phyloP scores from a whole-genome alignment of 2,113 vertebrate species.

The Eptesicus fuscus region DNA sequence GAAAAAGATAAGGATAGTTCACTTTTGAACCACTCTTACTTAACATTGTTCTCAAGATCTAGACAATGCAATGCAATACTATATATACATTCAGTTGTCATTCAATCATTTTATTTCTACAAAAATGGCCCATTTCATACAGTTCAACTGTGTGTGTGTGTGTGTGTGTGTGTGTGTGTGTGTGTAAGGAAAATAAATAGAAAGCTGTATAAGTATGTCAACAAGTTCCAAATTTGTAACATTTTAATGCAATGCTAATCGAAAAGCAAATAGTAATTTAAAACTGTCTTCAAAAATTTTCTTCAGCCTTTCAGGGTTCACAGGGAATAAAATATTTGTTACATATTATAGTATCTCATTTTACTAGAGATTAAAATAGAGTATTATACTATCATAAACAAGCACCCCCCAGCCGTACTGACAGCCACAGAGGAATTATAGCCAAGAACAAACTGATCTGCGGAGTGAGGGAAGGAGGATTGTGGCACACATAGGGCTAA shows the following conservation, averaged over 20 bases:
- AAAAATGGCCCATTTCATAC: background rate
- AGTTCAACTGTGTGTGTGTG: background rate
- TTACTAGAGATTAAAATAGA: background rate
- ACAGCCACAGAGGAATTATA: background rate
- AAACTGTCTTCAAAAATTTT: background rate
- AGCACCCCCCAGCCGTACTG: background rate
- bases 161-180: background rate
- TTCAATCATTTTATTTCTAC: background rate
- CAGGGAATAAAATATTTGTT: background rate
- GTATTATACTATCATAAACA: background rate
- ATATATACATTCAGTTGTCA: background rate
- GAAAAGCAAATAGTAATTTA: conserved; percentile 4
- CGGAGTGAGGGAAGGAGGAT: background rate
- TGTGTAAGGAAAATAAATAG: background rate
- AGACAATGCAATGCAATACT: background rate
- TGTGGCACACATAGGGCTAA: background rate
- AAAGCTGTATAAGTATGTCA: background rate
- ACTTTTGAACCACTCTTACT: background rate
- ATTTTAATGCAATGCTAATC: background rate
- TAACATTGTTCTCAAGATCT: background rate
- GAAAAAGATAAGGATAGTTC: background rate
- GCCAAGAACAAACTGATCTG: background rate
- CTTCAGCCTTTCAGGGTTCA: background rate
- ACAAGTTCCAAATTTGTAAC: background rate
- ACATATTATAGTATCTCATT: background rate